Base-by-base conservation (phyloP, 2,888 invertebrate species). In the Athalia rosae region DNA sequence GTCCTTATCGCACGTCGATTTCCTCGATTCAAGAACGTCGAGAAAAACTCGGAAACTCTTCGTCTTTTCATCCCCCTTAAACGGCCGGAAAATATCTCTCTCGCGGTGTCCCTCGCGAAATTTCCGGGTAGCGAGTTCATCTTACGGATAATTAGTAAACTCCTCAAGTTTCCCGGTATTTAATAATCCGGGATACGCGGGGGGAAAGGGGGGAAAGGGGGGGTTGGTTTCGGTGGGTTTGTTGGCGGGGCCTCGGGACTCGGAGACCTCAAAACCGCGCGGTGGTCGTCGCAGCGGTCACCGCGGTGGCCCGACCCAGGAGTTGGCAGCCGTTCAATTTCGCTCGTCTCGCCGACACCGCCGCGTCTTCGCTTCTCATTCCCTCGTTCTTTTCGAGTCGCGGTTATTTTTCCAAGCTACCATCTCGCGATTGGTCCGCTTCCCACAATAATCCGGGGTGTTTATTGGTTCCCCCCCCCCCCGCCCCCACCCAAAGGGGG, bases 131-230 rank as follows among this genome's bases (percentile, higher is more conserved):
- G 28, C 28, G 28, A 28, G 28, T 28, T 28, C 28, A 28, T 28
- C 28, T 28, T 2, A 28, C 2, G 28, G 45, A 47, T 47, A 7
- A 64, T 11, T n/a, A 5, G 4, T 13, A 64, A 45, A 6, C n/a
- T 64, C 45, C 5, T 47, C 82, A 9, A 81, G 83, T 82, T 84
- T 84, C 83, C 84, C 83, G 85, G 84, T 86, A 86, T 87, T 87
- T 88, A 89, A 89, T 89, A 89, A 89, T 87, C 87, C 84, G 86
- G 84, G 83, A 81, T 85, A 86, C 85, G 86, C 84, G 84, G 85
- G 86, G 88, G 84, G n/a, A n/a, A n/a, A n/a, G n/a, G n/a, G n/a
- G n/a, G n/a, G n/a, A n/a, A n/a, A n/a, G 87, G 87, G 88, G 87
- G 87, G 87, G 85, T 87, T 83, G 84, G 85, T 84, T 83, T 83